phyloP scores from a whole-genome alignment of 2,113 vertebrate species.

The Lonchura striata region DNA sequence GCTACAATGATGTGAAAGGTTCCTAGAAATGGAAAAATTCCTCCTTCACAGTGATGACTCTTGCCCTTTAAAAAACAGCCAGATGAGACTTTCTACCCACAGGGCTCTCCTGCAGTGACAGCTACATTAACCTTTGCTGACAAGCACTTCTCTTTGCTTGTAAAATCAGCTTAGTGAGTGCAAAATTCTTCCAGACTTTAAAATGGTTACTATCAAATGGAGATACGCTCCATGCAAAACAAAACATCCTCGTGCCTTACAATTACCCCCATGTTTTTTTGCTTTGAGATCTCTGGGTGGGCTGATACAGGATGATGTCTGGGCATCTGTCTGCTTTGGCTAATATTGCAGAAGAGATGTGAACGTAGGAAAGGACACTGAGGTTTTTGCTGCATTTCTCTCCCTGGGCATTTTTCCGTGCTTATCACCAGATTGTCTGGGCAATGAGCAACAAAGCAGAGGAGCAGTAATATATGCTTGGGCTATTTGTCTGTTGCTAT shows the following conservation, averaged over 20 bases:
- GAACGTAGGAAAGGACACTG: background rate
- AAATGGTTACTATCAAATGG: slow-evolving; percentile 29
- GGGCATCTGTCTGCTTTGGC: slow-evolving; percentile 33
- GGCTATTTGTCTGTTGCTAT: slow-evolving; percentile 40
- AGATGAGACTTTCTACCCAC: slow-evolving; percentile 55
- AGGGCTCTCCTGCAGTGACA: slow-evolving; percentile 63
- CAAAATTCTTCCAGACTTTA: slow-evolving; percentile 55
- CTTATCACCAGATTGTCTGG: background rate
- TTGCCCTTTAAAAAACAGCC: slow-evolving; percentile 66
- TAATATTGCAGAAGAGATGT: background rate
- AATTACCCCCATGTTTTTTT: background rate
- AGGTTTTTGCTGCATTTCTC: background rate
- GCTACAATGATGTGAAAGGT: background rate
- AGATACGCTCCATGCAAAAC: background rate
- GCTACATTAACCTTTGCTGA: slow-evolving; percentile 66
- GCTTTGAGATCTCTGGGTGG: background rate
- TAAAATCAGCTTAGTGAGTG: slow-evolving; percentile 62
- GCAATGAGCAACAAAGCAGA: slow-evolving; percentile 14
- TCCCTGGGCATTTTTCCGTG: background rate
- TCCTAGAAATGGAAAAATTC: slow-evolving; percentile 36
- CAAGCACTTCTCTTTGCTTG: slow-evolving; percentile 61
- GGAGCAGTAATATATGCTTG: slow-evolving; percentile 35
- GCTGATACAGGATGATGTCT: background rate
- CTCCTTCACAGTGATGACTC: slow-evolving; percentile 21
- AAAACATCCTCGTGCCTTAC: background rate